phyloP scores from a whole-genome alignment of 1,140 invertebrate genomes.

The Coptotermes formosanus region DNA sequence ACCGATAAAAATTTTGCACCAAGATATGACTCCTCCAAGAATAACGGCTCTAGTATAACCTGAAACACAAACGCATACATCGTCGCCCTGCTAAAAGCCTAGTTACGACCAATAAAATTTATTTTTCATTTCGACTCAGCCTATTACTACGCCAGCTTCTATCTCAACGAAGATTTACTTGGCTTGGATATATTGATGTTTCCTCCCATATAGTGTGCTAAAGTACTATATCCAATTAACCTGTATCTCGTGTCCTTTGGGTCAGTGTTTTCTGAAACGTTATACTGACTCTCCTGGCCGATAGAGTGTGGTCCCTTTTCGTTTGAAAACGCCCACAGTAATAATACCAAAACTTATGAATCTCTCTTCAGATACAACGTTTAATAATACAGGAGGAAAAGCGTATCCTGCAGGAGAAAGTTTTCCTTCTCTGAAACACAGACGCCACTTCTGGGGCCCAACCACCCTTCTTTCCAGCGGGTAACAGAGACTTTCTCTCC shows the following conservation, averaged over 20 bases:
- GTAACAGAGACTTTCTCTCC: too few relatives aligned
- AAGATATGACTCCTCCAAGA: neutral
- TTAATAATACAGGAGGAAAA: too few relatives aligned
- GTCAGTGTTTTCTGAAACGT: neutral
- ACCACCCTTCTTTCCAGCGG: too few relatives aligned
- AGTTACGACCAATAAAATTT: neutral
- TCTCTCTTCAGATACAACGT: too few relatives aligned
- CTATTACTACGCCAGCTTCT: neutral
- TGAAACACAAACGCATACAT: neutral
- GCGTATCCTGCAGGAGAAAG: too few relatives aligned
- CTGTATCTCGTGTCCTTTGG: neutral
- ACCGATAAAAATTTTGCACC: neutral
- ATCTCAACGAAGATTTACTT: neutral
- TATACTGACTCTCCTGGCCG: neutral
- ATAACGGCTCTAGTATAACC: neutral
- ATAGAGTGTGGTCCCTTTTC: too few relatives aligned
- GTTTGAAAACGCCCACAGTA: too few relatives aligned
- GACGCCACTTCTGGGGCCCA: too few relatives aligned
- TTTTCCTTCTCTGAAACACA: too few relatives aligned
- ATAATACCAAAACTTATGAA: too few relatives aligned
- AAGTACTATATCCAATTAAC: neutral
- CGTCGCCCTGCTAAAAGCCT: neutral
- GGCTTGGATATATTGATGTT: neutral
- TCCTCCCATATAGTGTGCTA: neutral
- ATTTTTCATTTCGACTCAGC: neutral